phyloP scores from a whole-genome alignment of 2,113 vertebrate genomes.

The Archilochus colubris region DNA sequence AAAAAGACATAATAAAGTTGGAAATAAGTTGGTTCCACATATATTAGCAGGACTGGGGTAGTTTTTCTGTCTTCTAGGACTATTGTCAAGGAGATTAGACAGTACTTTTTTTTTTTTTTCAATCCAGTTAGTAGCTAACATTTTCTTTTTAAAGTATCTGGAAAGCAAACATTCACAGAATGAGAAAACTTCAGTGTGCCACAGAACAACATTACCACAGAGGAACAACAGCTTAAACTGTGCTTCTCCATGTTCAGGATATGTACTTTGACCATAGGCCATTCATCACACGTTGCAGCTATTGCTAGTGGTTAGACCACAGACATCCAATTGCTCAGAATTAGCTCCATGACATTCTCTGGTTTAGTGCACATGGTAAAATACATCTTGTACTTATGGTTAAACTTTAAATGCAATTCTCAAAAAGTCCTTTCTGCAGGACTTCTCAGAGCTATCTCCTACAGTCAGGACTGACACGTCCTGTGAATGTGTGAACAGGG shows the following conservation, averaged over 20 bases:
- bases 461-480: neutral
- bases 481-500: neutral
- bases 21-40: neutral
- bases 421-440: neutral
- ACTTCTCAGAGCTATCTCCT: neutral
- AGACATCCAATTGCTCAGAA: conserved; percentile 65
- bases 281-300: conserved; percentile 42
- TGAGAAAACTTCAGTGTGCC: neutral
- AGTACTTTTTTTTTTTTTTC: neutral
- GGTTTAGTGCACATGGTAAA: conserved; percentile 43
- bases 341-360: conserved; percentile 52
- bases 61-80: too few relatives aligned
- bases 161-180: conserved; percentile 21
- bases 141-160: conserved; percentile 32
- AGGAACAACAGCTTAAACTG: conserved; percentile 17
- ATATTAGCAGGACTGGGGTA: too few relatives aligned
- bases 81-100: neutral
- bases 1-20: neutral
- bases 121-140: neutral
- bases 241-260: conserved; percentile 21
- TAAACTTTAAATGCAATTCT: neutral
- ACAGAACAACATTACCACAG: conserved; percentile 9
- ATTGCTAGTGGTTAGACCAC: conserved; percentile 65
- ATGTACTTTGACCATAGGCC: conserved; percentile 60
- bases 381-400: conserved; percentile 34